Evolutionary conservation across 2,797 vertebrate species (phyloP), one percentile per base, ranked within the genome.

Genomic region (Eupleurogrammus muticus): DNA sequence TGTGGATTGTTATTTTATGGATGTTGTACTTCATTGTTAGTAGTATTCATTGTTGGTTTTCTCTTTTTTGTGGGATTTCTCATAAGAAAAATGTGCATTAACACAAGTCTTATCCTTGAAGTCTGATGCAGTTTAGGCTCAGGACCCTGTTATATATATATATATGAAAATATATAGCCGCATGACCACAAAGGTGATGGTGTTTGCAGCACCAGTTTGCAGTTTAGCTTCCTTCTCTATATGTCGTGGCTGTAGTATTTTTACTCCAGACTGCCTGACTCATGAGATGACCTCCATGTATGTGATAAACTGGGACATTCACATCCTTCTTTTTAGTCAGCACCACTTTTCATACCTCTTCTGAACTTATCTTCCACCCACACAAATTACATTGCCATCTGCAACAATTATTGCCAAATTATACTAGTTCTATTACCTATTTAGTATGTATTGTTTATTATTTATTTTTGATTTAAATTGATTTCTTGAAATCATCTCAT

Each of bases 301-400:
- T 56, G 38, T 69, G 80, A 77, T 64, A 66, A 67, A 51, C 46
- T 16, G 53, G 77, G 61, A 66, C 65, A 51, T 72, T 79, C 50
- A 56, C 53, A 34, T 62, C 48, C 9, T 3, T 58, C 21, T 59
- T 44, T 60, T 40, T n/a, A 51, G 1, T 23, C 42, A 42, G 23
- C 35, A 20, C 46, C 61, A 35, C 50, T 28, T 62, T 52, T 44
- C 5, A 8, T 17, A 28, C 67, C 48, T 35, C 35, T 66, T 48
- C 62, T 64, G 63, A 67, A 62, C 49, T 66, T 20, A 2, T 54
- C 46, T 62, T 64, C 35, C 19, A 51, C 0, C 61, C 28, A 47
- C 38, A 54, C n/a, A n/a, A n/a, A n/a, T n/a, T n/a, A n/a, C n/a
- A n/a, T n/a, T n/a, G n/a, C n/a, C n/a, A n/a, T n/a, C n/a, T 28